phyloP scores from a whole-genome alignment of 2,888 invertebrate species.

The Eudasyphora cyanicolor region DNA sequence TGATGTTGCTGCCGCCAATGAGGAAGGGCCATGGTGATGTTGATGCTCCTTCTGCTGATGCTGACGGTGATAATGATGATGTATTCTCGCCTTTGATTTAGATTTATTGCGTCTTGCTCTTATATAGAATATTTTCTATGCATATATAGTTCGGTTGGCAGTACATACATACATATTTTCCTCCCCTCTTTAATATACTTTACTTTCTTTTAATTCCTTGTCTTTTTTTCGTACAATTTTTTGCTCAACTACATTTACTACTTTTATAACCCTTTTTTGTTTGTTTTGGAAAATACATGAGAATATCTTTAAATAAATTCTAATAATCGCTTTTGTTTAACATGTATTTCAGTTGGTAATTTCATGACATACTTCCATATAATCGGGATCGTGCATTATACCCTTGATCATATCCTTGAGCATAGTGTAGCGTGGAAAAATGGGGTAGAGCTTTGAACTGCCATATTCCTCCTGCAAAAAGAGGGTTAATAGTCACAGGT shows the following conservation, averaged over 20 bases:
- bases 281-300: slow-evolving; percentile 14
- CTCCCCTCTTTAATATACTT: not conserved
- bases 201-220: not conserved
- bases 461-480: slow-evolving; percentile 90
- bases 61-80: not conserved
- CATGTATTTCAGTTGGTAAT: slow-evolving; percentile 82
- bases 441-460: slow-evolving; percentile 95
- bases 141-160: not conserved
- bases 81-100: too few species aligned
- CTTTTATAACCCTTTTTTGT: slow-evolving; percentile 5
- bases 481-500: too few species aligned
- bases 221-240: not conserved
- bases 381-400: slow-evolving; percentile 96
- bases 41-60: not conserved
- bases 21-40: too few species aligned
- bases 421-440: slow-evolving; percentile 96
- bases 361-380: slow-evolving; percentile 98
- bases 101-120: too few species aligned
- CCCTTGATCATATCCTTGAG: slow-evolving; percentile 98
- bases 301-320: slow-evolving; percentile 41
- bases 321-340: slow-evolving; percentile 35
- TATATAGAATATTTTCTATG: too few species aligned
- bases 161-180: not conserved
- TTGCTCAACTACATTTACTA: slow-evolving; percentile 10
- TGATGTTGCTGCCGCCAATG: not conserved